These are phyloP conservation scores for Cervus canadensis DNA, from an alignment of 2,113 vertebrate genomes.

Conservation along the genomic window DNA sequence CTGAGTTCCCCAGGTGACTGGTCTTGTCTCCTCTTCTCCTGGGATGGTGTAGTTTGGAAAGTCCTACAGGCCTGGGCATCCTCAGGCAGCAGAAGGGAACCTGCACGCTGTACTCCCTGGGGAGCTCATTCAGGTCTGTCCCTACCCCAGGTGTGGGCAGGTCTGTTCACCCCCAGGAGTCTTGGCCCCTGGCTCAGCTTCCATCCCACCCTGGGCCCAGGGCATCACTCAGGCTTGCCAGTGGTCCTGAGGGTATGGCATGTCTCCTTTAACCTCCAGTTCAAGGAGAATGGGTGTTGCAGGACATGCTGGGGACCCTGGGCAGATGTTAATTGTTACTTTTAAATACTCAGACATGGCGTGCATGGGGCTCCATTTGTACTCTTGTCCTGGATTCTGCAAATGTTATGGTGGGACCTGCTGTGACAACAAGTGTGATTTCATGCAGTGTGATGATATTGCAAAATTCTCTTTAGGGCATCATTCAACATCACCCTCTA, in stretches of 20 bases:
- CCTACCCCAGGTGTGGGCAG: neutral
- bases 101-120: accelerated
- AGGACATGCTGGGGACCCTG: neutral
- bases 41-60: accelerated
- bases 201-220: neutral
- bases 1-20: too few species aligned
- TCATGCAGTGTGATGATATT: neutral
- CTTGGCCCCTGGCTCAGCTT: neutral
- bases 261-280: neutral
- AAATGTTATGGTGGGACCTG: neutral
- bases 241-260: neutral
- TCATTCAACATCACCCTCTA: neutral
- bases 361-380: accelerated
- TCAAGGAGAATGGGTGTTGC: neutral
- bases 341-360: neutral
- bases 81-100: neutral
- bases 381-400: neutral
- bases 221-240: neutral
- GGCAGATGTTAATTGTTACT: neutral
- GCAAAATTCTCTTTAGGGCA: neutral
- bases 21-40: neutral
- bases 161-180: accelerated
- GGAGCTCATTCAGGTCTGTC: neutral
- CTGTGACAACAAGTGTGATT: too few species aligned
- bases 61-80: neutral